Percentiles rank a stretch among this genome's conserved stretches.
Evolutionary conservation across 2,888 invertebrate genomes (phyloP).

Genomic region (Archips crataeganus): DNA sequence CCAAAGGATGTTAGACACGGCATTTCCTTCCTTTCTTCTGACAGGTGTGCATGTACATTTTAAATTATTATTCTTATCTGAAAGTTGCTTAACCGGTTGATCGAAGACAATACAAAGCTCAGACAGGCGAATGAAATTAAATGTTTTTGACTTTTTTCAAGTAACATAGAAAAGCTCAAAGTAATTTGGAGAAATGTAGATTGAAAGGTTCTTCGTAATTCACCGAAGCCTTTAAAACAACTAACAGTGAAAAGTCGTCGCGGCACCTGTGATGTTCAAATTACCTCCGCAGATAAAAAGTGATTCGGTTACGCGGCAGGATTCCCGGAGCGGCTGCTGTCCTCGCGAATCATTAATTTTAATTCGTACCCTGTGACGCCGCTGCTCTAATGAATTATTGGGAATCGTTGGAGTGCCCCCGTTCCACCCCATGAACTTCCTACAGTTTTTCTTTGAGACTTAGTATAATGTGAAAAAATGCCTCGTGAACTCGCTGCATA

Average conservation of each 20-base stretch:
- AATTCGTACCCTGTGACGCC: conserved; percentile 83
- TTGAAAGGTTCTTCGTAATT: conserved; percentile 25
- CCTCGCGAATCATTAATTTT: conserved; percentile 85
- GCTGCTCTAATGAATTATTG: conserved; percentile 84
- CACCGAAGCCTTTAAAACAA: conserved; percentile 56
- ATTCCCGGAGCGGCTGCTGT: conserved; percentile 72
- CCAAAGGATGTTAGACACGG: background rate
- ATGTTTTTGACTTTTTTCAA: background rate
- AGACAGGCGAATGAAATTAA: background rate
- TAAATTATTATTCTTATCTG: background rate
- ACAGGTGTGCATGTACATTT: background rate
- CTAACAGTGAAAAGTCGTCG: conserved; percentile 69
- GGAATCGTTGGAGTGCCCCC: conserved; percentile 77
- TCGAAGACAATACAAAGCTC: background rate
- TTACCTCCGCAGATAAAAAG: conserved; percentile 79
- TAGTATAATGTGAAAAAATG: conserved; percentile 85
- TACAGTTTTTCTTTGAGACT: conserved; percentile 80
- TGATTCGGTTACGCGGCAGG: conserved; percentile 77
- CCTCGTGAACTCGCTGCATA: conserved; percentile 79
- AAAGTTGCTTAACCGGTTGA: background rate
- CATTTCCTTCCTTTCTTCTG: background rate
- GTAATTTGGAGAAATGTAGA: conserved; percentile 30
- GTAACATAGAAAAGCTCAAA: background rate
- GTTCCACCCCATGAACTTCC: conserved; percentile 66
- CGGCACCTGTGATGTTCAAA: conserved; percentile 76